phyloP scores from a whole-genome alignment of 2,113 vertebrate species.

The Tragelaphus strepsiceros region DNA sequence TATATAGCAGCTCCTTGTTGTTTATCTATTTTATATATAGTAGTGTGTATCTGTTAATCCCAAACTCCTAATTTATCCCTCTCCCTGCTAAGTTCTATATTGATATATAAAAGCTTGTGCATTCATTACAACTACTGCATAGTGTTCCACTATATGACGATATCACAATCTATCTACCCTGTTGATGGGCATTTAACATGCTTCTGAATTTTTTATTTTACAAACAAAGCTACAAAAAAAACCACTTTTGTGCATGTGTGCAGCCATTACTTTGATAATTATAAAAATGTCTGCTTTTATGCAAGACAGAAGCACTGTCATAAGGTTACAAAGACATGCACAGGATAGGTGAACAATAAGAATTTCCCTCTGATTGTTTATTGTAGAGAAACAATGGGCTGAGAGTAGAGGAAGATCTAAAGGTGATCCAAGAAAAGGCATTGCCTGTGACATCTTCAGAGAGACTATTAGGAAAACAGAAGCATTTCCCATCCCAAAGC shows the following conservation, averaged over 20 bases:
- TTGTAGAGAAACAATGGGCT: not conserved
- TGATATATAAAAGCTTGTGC: not conserved
- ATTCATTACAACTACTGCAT: not conserved
- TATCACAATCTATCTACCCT: not conserved
- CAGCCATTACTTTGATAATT: not conserved
- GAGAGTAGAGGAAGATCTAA: not conserved
- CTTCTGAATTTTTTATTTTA: slow-evolving; percentile 14
- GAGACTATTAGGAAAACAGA: not conserved
- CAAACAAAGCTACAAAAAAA: not conserved
- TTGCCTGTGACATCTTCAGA: not conserved
- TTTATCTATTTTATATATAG: not conserved
- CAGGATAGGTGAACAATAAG: not conserved
- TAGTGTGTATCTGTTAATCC: not conserved
- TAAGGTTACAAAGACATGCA: not conserved
- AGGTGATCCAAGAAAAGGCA: not conserved
- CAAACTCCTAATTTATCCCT: not conserved
- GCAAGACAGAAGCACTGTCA: not conserved
- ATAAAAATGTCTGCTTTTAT: not conserved
- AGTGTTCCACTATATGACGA: not conserved
- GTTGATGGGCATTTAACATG: not conserved
- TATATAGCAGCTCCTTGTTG: not conserved
- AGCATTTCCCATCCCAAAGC: not conserved
- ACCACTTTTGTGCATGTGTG: not conserved
- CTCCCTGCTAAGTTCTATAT: not conserved
- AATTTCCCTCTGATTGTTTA: not conserved